These are phyloP conservation scores for Lymantria monacha DNA, from an alignment of 2,888 invertebrate species.

Conservation along the genomic window DNA sequence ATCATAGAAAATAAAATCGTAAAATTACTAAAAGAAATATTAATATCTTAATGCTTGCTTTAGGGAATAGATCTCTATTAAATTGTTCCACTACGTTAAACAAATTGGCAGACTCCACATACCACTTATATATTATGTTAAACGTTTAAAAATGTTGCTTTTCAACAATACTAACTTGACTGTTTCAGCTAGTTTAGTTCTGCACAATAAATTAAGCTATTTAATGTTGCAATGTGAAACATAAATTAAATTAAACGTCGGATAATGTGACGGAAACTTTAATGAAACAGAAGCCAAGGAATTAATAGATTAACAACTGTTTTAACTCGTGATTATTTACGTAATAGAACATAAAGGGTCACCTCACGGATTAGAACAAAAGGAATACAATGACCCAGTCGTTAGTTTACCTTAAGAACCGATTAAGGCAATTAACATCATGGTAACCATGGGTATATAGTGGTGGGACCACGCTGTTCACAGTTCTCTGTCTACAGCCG, in stretches of 20 bases:
- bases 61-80: too few species aligned
- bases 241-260: background rate
- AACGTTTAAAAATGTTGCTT: background rate
- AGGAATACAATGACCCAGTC: too few species aligned
- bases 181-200: background rate
- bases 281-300: background rate
- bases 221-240: background rate
- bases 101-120: background rate
- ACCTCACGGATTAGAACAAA: too few species aligned
- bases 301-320: background rate
- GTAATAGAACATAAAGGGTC: background rate
- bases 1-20: too few species aligned
- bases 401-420: too few species aligned
- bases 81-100: background rate
- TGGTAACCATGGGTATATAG: too few species aligned
- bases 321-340: background rate
- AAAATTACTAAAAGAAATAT: too few species aligned
- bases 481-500: too few species aligned
- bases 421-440: too few species aligned
- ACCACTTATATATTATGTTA: background rate
- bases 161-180: background rate
- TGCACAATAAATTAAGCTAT: background rate
- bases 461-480: too few species aligned
- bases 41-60: too few species aligned
- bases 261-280: background rate